Percentiles rank a stretch among this genome's conserved stretches.
Evolutionary conservation across 2,113 vertebrate species (phyloP).

Genomic region (Nematolebias whitei): DNA sequence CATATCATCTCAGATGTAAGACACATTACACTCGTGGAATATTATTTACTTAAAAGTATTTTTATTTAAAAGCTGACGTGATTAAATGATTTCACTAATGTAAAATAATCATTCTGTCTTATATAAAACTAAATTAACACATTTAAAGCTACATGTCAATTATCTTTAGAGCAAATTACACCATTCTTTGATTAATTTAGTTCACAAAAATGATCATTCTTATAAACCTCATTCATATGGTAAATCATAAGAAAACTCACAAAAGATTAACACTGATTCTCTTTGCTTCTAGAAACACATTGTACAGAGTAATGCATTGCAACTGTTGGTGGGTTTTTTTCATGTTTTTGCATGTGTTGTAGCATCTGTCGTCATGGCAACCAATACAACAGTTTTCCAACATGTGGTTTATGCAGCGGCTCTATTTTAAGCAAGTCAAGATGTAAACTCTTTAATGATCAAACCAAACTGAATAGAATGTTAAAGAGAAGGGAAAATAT

Average conservation of each 20-base stretch:
- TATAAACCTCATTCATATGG: no score
- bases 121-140: no score
- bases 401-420: not conserved
- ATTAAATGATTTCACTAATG: no score
- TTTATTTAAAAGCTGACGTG: slow-evolving; percentile 4
- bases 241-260: not conserved
- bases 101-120: no score
- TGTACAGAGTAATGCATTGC: not conserved
- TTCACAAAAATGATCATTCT: no score
- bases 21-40: slow-evolving; percentile 11
- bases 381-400: not conserved
- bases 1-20: not conserved
- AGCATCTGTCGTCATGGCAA: not conserved
- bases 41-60: not conserved
- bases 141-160: no score
- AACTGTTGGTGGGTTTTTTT: not conserved
- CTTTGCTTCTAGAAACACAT: not conserved
- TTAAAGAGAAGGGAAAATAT: not conserved
- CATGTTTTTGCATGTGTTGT: not conserved
- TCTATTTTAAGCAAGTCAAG: not conserved
- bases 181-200: no score
- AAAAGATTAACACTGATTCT: not conserved
- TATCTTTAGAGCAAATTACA: no score
- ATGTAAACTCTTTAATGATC: not conserved
- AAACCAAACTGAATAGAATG: no score